Evolutionary conservation across 2,888 invertebrate genomes (phyloP).

Genomic region (Pristionchus japonicus): DNA sequence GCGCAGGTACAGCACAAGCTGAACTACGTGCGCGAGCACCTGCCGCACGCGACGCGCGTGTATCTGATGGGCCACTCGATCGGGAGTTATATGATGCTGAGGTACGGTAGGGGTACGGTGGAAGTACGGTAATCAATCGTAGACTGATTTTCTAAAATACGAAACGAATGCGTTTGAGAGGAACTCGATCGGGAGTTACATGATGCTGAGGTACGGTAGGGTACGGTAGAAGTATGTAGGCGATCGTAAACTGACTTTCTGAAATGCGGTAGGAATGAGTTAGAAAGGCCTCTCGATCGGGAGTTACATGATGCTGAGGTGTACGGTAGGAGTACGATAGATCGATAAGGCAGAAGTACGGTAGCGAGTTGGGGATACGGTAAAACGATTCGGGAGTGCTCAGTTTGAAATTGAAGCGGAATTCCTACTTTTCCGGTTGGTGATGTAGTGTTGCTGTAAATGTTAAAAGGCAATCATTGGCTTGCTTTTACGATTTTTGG

Average conservation of each 20-base stretch:
- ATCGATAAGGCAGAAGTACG: too few relatives aligned
- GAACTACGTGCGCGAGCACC: slow-evolving; percentile 62
- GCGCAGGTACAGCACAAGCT: slow-evolving; percentile 68
- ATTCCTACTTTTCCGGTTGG: too few relatives aligned
- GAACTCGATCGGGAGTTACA: slow-evolving; percentile 69
- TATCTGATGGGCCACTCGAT: slow-evolving; percentile 70
- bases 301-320: slow-evolving; percentile 64
- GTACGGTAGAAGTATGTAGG: background rate
- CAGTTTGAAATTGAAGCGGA: too few relatives aligned
- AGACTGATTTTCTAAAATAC: too few relatives aligned
- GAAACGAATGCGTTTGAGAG: slow-evolving; percentile 59
- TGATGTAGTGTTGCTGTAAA: too few relatives aligned
- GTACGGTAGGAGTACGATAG: too few relatives aligned
- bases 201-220: slow-evolving; percentile 57
- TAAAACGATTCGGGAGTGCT: too few relatives aligned
- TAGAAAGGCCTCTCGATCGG: slow-evolving; percentile 71
- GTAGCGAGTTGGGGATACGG: too few relatives aligned
- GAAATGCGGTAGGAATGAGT: slow-evolving; percentile 54
- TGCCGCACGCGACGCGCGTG: slow-evolving; percentile 58
- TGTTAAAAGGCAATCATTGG: too few relatives aligned
- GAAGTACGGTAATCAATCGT: background rate
- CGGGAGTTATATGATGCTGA: slow-evolving; percentile 66
- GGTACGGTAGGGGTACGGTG: slow-evolving; percentile 36
- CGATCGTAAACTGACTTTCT: background rate
- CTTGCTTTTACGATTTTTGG: too few relatives aligned